Base-by-base conservation (phyloP, 2,888 invertebrate species). In the Drosophila aldrichi region DNA sequence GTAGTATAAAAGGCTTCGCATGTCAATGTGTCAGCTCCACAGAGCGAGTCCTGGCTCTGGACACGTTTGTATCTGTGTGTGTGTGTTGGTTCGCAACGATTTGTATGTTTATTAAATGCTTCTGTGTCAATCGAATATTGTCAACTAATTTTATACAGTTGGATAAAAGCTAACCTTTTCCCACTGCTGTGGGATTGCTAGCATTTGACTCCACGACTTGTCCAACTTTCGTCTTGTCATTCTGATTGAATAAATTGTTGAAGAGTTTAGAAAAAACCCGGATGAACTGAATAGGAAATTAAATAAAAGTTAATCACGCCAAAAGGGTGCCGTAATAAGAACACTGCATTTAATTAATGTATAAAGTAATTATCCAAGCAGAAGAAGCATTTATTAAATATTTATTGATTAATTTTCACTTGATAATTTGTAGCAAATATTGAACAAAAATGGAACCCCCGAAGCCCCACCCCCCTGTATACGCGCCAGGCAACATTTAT, bases 41-140 rank as follows among this genome's bases (percentile, higher is more conserved):
- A 60, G 54, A 68, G 75, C 57, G 52, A 16, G 51, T 38, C 25
- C 56, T 57, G 44, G 16, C 6, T 59, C 55, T n/a, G 29, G 2
- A 10, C 2, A 6, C 48, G n/a, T 48, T 14, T 10, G n/a, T 25
- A 29, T n/a, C n/a, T 16, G 25, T 65, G 29, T 49, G 16, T 29
- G 29, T 43, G 14, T 57, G 32, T 41, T 18, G 3, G 10, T 0
- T 29, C 29, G n/a, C 36, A 25, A 34, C 61, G 40, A 67, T 68
- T 55, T 60, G 56, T 64, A 9, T 70, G 70, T 34, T 75, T 69
- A 70, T 80, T 61, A 70, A 80, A 58, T 64, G 64, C 59, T 51
- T 63, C 70, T 34, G 43, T 70, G 61, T 59, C 63, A 74, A 79
- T 82, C 70, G 52, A 54, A 63, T 54, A 44, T 54, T 66, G 61